Percentiles rank a stretch among this genome's conserved stretches.
phyloP scores from a whole-genome alignment of 2,797 vertebrate species.

The Hippocampus kuda region DNA sequence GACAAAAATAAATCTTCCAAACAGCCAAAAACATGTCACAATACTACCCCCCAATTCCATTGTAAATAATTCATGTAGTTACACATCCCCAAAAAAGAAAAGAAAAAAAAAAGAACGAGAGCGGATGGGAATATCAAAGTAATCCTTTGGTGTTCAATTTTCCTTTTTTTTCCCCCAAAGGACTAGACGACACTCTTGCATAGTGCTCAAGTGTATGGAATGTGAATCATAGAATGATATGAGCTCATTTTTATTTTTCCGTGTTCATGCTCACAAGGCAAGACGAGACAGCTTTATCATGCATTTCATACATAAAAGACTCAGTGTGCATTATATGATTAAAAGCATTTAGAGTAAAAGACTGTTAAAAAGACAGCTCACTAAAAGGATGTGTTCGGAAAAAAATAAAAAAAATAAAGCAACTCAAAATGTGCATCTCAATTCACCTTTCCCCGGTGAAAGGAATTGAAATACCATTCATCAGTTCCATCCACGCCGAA shows the following conservation, averaged over 20 bases:
- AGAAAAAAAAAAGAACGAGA: conserved; percentile 11
- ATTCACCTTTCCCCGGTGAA: background rate
- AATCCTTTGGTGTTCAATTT: conserved; percentile 20
- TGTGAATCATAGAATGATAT: conserved; percentile 11
- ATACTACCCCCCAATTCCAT: conserved; percentile 32
- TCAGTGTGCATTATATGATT: too few species aligned
- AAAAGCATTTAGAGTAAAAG: too few species aligned
- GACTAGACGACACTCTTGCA: background rate
- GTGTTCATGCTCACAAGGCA: background rate
- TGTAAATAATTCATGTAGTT: conserved; percentile 37
- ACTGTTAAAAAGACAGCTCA: too few species aligned
- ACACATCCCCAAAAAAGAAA: conserved; percentile 13
- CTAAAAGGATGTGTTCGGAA: too few species aligned
- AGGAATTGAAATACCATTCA: background rate
- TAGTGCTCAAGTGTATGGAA: conserved; percentile 9
- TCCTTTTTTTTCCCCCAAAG: background rate
- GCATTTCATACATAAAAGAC: too few species aligned
- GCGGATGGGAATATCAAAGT: conserved; percentile 11
- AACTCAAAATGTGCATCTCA: too few species aligned
- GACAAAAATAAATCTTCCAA: conserved; percentile 38
- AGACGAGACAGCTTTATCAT: too few species aligned
- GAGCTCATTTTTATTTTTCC: background rate
- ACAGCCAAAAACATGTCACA: conserved; percentile 29
- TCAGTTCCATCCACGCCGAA: background rate
- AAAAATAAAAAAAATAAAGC: too few species aligned